Conservation (phyloP, 92 coral and sea anemone genomes). For the Palythoa grandis region DNA sequence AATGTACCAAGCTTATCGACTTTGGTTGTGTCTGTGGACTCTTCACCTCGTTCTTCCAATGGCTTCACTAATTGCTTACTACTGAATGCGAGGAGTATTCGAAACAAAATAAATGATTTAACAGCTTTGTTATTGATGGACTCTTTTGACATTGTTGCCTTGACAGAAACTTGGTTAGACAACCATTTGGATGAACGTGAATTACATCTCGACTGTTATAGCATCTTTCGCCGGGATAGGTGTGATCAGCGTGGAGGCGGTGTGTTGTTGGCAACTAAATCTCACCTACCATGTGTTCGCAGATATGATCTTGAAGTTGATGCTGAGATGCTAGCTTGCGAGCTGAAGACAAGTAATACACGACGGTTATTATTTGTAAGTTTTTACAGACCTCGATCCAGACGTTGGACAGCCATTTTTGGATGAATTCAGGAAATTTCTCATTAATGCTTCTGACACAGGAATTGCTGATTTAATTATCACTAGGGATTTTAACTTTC, state of each 20-base stretch:
- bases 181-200: slow-evolving; percentile 12
- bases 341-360: slow-evolving; percentile 19
- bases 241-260: slow-evolving; percentile 28
- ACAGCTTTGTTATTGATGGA: not conserved
- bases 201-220: slow-evolving; percentile 39
- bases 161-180: slow-evolving; percentile 21
- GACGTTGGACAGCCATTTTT: slow-evolving; percentile 25
- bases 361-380: slow-evolving; percentile 39
- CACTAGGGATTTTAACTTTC: slow-evolving; percentile 26
- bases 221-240: slow-evolving; percentile 40
- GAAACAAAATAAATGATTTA: slow-evolving; percentile 8
- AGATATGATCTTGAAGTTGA: slow-evolving; percentile 26
- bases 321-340: slow-evolving; percentile 28
- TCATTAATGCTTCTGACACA: not conserved
- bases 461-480: slow-evolving; percentile 5
- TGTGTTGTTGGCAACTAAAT: slow-evolving; percentile 37
- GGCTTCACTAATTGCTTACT: slow-evolving; percentile 26
- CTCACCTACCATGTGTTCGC: slow-evolving; percentile 33
- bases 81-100: slow-evolving; percentile 26
- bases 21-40: not conserved
- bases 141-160: slow-evolving; percentile 43
- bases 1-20: not conserved
- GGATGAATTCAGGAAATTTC: slow-evolving; percentile 27
- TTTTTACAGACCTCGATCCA: slow-evolving; percentile 45
- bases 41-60: not conserved